Percentiles rank a stretch among this genome's conserved stretches.
Evolutionary conservation across 2,113 vertebrate species (phyloP).

Genomic region (Himantopus leucocephalus): DNA sequence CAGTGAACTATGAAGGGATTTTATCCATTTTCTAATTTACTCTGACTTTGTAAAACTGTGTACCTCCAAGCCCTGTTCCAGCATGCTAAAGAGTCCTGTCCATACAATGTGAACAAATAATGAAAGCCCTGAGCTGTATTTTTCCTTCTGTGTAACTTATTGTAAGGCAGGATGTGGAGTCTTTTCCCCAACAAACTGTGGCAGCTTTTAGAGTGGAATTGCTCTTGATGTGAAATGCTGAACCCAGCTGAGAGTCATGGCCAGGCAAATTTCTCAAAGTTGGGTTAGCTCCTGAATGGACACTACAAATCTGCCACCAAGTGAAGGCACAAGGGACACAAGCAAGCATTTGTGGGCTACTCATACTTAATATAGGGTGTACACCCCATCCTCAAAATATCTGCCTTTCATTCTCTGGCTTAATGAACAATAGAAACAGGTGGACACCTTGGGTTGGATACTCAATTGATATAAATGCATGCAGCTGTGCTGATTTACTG

Average conservation of each 20-base stretch:
- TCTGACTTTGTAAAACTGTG: not conserved
- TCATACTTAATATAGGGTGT: not conserved
- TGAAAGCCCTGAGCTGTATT: not conserved
- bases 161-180: not conserved
- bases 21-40: constrained; percentile 51
- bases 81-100: not conserved
- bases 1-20: constrained; percentile 3
- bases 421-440: not conserved
- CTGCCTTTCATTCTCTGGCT: not conserved
- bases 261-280: not conserved
- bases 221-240: not conserved
- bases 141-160: not conserved
- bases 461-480: not conserved
- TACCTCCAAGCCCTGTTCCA: not conserved
- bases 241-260: not conserved
- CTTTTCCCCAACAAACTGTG: not conserved
- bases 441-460: not conserved
- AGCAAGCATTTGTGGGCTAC: not conserved
- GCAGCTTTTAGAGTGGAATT: not conserved
- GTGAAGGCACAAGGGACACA: not conserved
- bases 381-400: not conserved
- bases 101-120: not conserved
- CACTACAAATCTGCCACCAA: not conserved
- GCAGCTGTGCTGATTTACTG: not conserved
- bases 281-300: not conserved